Base-by-base conservation (phyloP, 2,113 vertebrate genomes). In the Chunga burmeisteri region DNA sequence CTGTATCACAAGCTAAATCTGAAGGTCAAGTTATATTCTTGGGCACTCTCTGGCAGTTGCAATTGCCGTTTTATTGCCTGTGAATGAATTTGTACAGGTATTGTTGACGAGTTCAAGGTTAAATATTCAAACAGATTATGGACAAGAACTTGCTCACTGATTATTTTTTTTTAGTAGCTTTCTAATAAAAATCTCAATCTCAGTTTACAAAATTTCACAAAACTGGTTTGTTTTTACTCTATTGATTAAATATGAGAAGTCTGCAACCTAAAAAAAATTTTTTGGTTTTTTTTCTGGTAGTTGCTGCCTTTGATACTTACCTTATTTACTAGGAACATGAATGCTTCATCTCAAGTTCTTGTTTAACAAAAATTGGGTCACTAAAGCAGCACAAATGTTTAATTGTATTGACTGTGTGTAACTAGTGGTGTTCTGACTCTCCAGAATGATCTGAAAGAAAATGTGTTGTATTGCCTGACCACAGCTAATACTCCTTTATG, bases 31-130 rank as follows among this genome's bases (percentile, higher is more conserved):
- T 44, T 79, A 9, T 10, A 2, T 72, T 88, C 19, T 67, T 83
- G 53, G 18, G 13, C 26, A 21, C 8, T 62, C 8, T 15, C 7
- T 0, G 0, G 25, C 46, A 53, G 32, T 49, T 8, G 7, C 10
- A 14, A 34, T 75, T 8, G 8, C 42, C 16, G 4, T 85, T 80
- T 90, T 56, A 29, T 26, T 71, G 29, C 18, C 32, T 72, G 0
- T 56, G 47, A 65, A 67, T 72, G 10, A 82, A 61, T 77, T 82
- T 86, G 15, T 80, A 3, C 16, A 63, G 30, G 2, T 79, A 20
- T 49, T 61, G 27, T 74, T 79, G 16, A 46, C 32, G 22, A 71
- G 8, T 58, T 94, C 40, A 74, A 29, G 19, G 47, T 81, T 50
- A 73, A 59, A 65, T 59, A 18, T 50, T 88, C 50, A 11, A 81